Percentiles rank a stretch among this genome's conserved stretches.
Conservation (phyloP, 2,888 invertebrate species). For the Coleophora flavipennella region DNA sequence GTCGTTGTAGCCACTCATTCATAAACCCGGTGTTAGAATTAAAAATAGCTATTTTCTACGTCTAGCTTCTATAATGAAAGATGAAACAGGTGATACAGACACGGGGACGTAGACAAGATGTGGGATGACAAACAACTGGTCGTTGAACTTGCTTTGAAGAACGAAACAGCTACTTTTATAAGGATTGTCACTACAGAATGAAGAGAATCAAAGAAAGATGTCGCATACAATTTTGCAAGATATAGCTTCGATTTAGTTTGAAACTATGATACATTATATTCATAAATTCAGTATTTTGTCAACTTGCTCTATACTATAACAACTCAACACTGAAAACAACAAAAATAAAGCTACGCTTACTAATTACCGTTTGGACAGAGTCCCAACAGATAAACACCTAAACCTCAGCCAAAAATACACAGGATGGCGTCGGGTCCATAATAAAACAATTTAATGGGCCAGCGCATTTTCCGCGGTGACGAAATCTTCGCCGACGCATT, state of each 20-base stretch:
- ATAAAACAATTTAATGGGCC: slow-evolving; percentile 74
- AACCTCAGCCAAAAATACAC: slow-evolving; percentile 70
- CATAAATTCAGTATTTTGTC: too few relatives aligned
- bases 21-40: slow-evolving; percentile 42
- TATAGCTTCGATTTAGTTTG: too few relatives aligned
- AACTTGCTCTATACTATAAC: too few relatives aligned
- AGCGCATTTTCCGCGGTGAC: slow-evolving; percentile 72
- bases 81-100: slow-evolving; percentile 53
- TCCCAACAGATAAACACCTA: slow-evolving; percentile 72
- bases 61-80: slow-evolving; percentile 48
- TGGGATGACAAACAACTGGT: slow-evolving; percentile 39
- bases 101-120: slow-evolving; percentile 35
- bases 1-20: slow-evolving; percentile 44
- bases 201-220: too few relatives aligned
- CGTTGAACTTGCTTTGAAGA: slow-evolving; percentile 20
- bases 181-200: too few relatives aligned
- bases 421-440: slow-evolving; percentile 71
- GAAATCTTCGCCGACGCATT: slow-evolving; percentile 68
- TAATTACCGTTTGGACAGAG: slow-evolving; percentile 69
- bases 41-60: slow-evolving; percentile 46
- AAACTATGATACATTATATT: too few relatives aligned
- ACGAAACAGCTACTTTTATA: neutral
- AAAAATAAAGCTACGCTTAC: slow-evolving; percentile 58
- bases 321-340: slow-evolving; percentile 24
- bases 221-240: too few relatives aligned